phyloP scores from a whole-genome alignment of 2,797 vertebrate species.

The Neosalanx taihuensis region DNA sequence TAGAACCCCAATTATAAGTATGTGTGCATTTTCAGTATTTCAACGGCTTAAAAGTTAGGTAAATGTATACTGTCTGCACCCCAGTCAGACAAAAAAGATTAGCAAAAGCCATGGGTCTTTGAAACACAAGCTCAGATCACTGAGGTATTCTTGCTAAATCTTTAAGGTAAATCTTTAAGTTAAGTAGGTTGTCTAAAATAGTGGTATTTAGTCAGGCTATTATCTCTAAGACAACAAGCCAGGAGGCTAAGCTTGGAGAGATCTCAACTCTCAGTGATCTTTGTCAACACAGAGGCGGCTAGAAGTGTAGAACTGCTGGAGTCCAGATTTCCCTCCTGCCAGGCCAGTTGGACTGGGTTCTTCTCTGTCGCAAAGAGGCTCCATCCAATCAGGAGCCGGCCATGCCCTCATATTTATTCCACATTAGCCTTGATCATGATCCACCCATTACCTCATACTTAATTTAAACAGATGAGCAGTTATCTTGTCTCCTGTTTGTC shows the following conservation, averaged over 20 bases:
- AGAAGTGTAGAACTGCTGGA: conserved; percentile 8
- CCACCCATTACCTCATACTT: conserved; percentile 20
- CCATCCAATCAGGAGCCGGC: background rate
- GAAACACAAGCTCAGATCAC: background rate
- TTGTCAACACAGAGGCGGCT: conserved; percentile 14
- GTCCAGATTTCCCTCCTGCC: background rate
- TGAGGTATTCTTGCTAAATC: background rate
- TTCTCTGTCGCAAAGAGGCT: background rate
- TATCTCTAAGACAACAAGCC: conserved; percentile 10
- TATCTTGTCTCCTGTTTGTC: background rate
- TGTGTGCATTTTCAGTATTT: background rate
- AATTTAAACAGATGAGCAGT: conserved; percentile 12
- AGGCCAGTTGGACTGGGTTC: background rate
- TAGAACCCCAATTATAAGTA: background rate
- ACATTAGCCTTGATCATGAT: conserved; percentile 11
- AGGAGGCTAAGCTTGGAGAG: conserved; percentile 18
- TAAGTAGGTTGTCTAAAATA: conserved; percentile 6
- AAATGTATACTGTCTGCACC: background rate
- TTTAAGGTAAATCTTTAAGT: conserved; percentile 3
- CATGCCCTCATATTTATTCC: background rate
- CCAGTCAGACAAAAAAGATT: background rate
- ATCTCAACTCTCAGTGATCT: conserved; percentile 15
- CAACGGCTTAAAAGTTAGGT: background rate
- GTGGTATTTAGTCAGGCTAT: background rate
- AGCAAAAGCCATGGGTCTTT: background rate